Conservation (phyloP, 2,888 invertebrate species). For the Protonemura montana region DNA sequence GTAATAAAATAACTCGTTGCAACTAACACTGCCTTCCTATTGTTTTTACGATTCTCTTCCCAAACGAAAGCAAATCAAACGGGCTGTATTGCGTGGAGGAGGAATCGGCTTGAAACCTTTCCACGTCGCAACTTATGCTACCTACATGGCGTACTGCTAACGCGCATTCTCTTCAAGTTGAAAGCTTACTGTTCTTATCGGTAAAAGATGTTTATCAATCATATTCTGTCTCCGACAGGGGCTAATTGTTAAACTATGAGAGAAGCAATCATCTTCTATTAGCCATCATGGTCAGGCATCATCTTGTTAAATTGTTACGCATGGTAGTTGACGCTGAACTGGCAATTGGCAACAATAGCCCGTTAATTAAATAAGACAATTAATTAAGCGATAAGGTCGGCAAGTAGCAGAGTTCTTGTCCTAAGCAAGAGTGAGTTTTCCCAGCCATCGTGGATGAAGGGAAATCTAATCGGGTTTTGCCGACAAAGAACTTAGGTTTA, state of each 20-base stretch:
- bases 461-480: no score
- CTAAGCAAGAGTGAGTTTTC: no score
- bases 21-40: background rate
- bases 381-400: background rate
- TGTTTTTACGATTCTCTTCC: background rate
- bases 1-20: slow-evolving; percentile 20
- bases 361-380: background rate
- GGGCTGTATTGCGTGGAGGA: background rate
- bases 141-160: background rate
- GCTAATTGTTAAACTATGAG: background rate
- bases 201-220: background rate
- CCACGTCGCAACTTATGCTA: background rate
- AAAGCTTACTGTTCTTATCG: background rate
- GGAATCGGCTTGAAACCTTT: background rate
- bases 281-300: background rate
- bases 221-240: background rate
- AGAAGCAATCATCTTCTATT: background rate
- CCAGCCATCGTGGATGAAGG: no score
- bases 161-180: background rate
- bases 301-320: background rate
- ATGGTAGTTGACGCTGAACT: background rate
- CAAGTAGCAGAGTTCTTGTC: no score
- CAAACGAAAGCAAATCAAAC: background rate
- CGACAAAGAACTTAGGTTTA: no score
- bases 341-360: background rate